These are phyloP conservation scores for Phoxinus dragarum DNA, from an alignment of 2,797 vertebrate genomes.

Conservation along the genomic window DNA sequence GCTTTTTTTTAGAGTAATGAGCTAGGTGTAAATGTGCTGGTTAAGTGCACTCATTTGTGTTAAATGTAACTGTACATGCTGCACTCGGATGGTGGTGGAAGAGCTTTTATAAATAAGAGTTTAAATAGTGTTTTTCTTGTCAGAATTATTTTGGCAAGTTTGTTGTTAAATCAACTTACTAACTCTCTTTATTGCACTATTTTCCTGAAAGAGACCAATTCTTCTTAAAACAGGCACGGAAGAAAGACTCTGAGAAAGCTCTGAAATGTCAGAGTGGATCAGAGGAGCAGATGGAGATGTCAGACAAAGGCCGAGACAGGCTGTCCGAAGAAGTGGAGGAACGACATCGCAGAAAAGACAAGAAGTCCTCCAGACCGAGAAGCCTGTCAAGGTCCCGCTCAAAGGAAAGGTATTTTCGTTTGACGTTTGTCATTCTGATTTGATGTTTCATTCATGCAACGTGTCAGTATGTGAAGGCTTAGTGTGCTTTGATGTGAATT, in stretches of 20 bases:
- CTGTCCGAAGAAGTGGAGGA: constrained; percentile 93
- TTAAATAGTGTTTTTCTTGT: constrained; percentile 74
- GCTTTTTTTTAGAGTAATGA: not conserved
- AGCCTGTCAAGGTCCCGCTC: constrained; percentile 93
- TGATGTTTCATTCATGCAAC: not conserved
- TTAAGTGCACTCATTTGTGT: constrained; percentile 12
- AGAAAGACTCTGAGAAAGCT: constrained; percentile 91
- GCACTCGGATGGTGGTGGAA: constrained; percentile 42
- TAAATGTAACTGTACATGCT: constrained; percentile 13
- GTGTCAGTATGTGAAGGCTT: not conserved
- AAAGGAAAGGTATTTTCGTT: constrained; percentile 84
- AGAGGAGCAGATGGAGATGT: constrained; percentile 86
- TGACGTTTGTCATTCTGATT: not conserved
- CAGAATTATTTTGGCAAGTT: constrained; percentile 69
- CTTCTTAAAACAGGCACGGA: constrained; percentile 99
- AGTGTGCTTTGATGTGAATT: constrained; percentile 23
- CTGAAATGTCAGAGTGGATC: constrained; percentile 89
- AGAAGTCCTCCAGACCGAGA: constrained; percentile 84
- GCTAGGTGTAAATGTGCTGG: constrained; percentile 27
- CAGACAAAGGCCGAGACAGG: constrained; percentile 87
- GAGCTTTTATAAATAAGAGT: constrained; percentile 15
- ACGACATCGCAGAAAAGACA: constrained; percentile 90
- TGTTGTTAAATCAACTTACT: constrained; percentile 87
- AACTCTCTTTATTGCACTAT: constrained; percentile 99
- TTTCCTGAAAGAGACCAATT: constrained; percentile 99